These are phyloP conservation scores for Heliconius ethilla DNA, from an alignment of 2,888 invertebrate species.

Conservation along the genomic window DNA sequence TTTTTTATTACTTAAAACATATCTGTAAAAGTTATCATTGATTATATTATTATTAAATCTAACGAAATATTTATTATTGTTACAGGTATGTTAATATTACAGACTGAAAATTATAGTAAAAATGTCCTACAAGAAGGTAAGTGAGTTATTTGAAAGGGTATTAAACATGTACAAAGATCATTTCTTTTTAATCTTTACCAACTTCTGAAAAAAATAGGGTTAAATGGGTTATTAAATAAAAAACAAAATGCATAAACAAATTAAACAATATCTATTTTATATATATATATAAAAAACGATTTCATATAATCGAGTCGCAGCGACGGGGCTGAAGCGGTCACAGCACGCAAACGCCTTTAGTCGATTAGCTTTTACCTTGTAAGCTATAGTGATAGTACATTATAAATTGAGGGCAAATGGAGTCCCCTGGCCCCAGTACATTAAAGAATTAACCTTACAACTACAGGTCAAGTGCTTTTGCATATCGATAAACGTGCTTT, in stretches of 20 bases:
- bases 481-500: conserved; percentile 44
- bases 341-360: conserved; percentile 47
- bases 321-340: conserved; percentile 28
- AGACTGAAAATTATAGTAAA: not conserved
- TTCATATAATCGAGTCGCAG: conserved; percentile 29
- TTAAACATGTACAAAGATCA: not conserved
- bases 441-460: conserved; percentile 45
- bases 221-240: not conserved
- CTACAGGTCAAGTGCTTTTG: conserved; percentile 47
- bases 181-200: not conserved
- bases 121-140: not conserved
- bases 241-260: not conserved
- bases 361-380: conserved; percentile 53
- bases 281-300: conserved; percentile 3
- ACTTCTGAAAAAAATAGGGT: not conserved
- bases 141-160: not conserved
- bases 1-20: too few relatives aligned
- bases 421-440: conserved; percentile 45
- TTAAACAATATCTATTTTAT: not conserved
- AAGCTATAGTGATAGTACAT: conserved; percentile 53
- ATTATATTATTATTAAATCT: not conserved
- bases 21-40: not conserved
- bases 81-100: conserved; percentile 63
- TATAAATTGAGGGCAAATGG: conserved; percentile 42
- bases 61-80: conserved; percentile 49